Conservation (phyloP, 2,888 invertebrate species). For the Mythimna vitellina region DNA sequence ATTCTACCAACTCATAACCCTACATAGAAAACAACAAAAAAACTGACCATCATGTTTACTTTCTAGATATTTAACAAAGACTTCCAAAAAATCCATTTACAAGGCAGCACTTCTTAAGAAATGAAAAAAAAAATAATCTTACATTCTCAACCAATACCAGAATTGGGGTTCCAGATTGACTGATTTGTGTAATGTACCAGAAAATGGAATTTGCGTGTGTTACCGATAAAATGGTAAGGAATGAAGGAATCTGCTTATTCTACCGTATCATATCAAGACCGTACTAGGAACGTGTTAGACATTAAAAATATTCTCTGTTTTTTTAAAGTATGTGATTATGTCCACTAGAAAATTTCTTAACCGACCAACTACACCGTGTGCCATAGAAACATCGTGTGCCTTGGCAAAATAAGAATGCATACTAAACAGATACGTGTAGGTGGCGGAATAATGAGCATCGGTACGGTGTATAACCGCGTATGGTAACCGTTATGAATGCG, state of each 20-base stretch:
- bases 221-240: constrained; percentile 74
- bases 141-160: constrained; percentile 59
- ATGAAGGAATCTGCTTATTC: constrained; percentile 33
- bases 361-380: not conserved
- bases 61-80: constrained; percentile 15
- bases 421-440: too few species aligned
- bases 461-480: not conserved
- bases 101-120: constrained; percentile 18
- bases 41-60: not conserved
- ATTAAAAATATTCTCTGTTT: not conserved
- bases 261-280: not conserved
- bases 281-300: not conserved
- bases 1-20: not conserved
- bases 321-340: not conserved
- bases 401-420: not conserved
- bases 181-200: constrained; percentile 81
- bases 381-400: not conserved
- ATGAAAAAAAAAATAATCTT: constrained; percentile 2
- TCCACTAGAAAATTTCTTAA: not conserved
- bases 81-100: constrained; percentile 16
- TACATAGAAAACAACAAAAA: not conserved
- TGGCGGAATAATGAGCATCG: not conserved
- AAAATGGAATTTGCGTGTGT: constrained; percentile 84
- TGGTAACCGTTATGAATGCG: not conserved
- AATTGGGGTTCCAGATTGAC: constrained; percentile 71